A percentile compares a stretch with the other conserved stretches of the same genome.
Evolutionary conservation across 1,140 invertebrate genomes (phyloP).

Genomic region (Pseudobourletiella spinata): DNA sequence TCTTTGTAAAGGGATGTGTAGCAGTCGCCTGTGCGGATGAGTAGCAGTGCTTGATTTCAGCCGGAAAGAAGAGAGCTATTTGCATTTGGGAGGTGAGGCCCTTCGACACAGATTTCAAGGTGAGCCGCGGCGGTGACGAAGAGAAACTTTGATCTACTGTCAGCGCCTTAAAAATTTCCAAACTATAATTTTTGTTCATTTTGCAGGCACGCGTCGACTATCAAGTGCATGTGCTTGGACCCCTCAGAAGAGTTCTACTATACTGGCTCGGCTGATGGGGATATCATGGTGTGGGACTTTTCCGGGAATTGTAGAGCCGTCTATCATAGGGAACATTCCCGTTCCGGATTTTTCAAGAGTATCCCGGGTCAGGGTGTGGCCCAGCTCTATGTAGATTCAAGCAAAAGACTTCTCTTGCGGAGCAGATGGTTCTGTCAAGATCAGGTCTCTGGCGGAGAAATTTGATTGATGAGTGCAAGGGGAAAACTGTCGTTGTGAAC

Average conservation of each 20-base stretch:
- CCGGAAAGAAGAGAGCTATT: slow-evolving; percentile 91
- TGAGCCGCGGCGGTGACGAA: no score
- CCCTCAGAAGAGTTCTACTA: slow-evolving; percentile 93
- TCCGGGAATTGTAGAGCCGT: slow-evolving; percentile 24
- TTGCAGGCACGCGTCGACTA: slow-evolving; percentile 67
- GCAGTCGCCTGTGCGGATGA: slow-evolving; percentile 82
- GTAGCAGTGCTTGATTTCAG: slow-evolving; percentile 78
- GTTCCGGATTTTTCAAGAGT: slow-evolving; percentile 89
- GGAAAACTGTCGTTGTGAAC: no score
- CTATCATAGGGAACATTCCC: slow-evolving; percentile 85
- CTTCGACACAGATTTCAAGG: slow-evolving; percentile 82
- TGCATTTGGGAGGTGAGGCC: slow-evolving; percentile 85
- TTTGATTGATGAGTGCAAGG: slow-evolving; percentile 15
- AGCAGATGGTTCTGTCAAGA: slow-evolving; percentile 97
- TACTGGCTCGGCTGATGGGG: slow-evolving; percentile 95
- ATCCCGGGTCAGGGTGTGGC: slow-evolving; percentile 85
- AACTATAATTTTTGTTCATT: no score
- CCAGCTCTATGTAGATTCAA: slow-evolving; percentile 80
- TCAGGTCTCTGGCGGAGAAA: slow-evolving; percentile 58
- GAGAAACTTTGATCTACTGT: no score
- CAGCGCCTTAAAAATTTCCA: no score
- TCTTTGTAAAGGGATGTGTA: slow-evolving; percentile 70
- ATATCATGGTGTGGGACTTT: slow-evolving; percentile 75
- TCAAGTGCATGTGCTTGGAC: slow-evolving; percentile 91
- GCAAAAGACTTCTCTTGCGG: slow-evolving; percentile 85